Evolutionary conservation across 2,113 vertebrate species (phyloP).

Genomic region (Boulengeromyrus knoepffleri): DNA sequence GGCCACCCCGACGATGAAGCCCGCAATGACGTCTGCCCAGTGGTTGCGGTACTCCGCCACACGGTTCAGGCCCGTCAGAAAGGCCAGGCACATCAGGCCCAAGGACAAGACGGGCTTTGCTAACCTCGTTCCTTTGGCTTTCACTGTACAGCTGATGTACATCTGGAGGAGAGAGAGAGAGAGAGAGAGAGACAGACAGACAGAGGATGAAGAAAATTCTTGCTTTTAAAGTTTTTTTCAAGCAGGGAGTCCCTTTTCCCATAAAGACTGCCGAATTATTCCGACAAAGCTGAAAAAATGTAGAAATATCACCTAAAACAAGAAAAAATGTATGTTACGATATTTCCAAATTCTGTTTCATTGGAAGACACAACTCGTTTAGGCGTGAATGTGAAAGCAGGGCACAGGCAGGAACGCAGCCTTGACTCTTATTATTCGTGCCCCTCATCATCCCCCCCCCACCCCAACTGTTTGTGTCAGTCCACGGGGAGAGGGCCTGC

Average conservation of each 20-base stretch:
- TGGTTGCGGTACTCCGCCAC: slow-evolving; percentile 98
- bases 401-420: background rate
- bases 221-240: background rate
- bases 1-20: slow-evolving; percentile 84
- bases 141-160: slow-evolving; percentile 92
- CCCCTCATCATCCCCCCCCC: background rate
- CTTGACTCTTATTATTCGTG: background rate
- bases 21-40: slow-evolving; percentile 96
- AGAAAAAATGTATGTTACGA: background rate
- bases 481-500: background rate
- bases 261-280: background rate
- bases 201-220: background rate
- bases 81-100: slow-evolving; percentile 86
- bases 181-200: background rate
- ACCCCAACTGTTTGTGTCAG: background rate
- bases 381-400: background rate
- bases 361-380: background rate
- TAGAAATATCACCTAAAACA: background rate
- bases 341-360: background rate
- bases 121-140: slow-evolving; percentile 87
- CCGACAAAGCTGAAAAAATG: background rate
- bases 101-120: slow-evolving; percentile 90
- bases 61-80: slow-evolving; percentile 92
- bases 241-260: background rate
- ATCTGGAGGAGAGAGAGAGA: slow-evolving; percentile 63